These are phyloP conservation scores for Synodontis membranacea DNA, from an alignment of 2,113 vertebrate species.

Conservation along the genomic window DNA sequence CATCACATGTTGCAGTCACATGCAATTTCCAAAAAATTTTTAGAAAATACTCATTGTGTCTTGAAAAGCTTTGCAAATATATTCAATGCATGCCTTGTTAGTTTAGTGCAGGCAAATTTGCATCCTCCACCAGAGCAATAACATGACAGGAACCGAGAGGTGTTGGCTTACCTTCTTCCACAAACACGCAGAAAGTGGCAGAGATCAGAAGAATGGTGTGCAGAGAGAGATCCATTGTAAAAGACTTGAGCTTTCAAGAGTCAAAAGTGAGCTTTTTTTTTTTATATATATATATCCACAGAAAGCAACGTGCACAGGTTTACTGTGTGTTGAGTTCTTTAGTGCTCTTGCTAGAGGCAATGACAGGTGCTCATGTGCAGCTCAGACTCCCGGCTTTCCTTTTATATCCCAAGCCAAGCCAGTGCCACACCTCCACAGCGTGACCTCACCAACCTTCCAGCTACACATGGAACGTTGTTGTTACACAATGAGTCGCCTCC, in stretches of 20 bases:
- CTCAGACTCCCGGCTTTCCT: constrained; percentile 37
- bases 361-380: constrained; percentile 70
- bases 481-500: constrained; percentile 50
- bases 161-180: constrained; percentile 67
- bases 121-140: background rate
- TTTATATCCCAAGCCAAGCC: constrained; percentile 62
- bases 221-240: constrained; percentile 58
- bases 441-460: constrained; percentile 43
- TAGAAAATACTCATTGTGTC: background rate
- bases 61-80: background rate
- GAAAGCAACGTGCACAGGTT: constrained; percentile 23
- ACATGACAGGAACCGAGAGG: background rate
- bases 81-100: background rate
- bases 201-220: constrained; percentile 51
- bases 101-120: background rate
- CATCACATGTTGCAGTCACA: background rate
- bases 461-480: constrained; percentile 21
- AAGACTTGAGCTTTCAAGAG: too few species aligned
- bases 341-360: constrained; percentile 8
- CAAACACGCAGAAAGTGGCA: constrained; percentile 56
- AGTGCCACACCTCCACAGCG: constrained; percentile 30
- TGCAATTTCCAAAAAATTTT: background rate
- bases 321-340: background rate
- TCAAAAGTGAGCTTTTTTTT: background rate
- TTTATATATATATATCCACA: constrained; percentile 11